Percentiles rank a stretch among this genome's conserved stretches.
Conservation (phyloP, 23 tunicate species). For the Halocynthia aurantium region DNA sequence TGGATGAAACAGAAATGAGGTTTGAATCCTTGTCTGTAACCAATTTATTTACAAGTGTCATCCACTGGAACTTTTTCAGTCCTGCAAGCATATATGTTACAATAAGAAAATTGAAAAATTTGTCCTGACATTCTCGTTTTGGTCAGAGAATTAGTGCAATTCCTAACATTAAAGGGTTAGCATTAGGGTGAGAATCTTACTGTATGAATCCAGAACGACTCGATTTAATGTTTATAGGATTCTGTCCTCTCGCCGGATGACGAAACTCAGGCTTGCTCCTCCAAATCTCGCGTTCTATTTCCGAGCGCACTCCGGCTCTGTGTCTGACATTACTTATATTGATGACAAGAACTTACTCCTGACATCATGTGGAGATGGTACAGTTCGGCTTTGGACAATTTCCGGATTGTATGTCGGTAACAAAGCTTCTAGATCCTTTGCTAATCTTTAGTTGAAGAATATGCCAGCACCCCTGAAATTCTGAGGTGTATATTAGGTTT, state of each 20-base stretch:
- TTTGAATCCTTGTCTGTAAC: not conserved
- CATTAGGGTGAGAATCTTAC: too few species aligned
- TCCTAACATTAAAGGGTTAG: too few species aligned
- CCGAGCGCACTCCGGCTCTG: conserved; percentile 66
- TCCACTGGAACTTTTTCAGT: too few species aligned
- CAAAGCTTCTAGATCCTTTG: not conserved
- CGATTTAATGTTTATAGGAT: not conserved
- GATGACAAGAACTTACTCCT: conserved; percentile 46
- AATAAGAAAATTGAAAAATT: too few species aligned
- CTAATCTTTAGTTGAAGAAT: not conserved
- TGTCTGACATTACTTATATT: conserved; percentile 53
- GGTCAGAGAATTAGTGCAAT: too few species aligned
- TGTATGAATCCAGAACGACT: too few species aligned
- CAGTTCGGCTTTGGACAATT: conserved; percentile 73
- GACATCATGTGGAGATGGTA: conserved; percentile 63
- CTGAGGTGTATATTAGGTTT: not conserved
- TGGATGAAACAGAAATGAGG: conserved; percentile 11
- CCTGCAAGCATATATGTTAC: too few species aligned
- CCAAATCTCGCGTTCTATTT: conserved; percentile 49
- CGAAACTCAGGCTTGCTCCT: conserved; percentile 45
- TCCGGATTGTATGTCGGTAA: conserved; percentile 62
- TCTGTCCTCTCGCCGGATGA: conserved; percentile 41
- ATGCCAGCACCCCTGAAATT: not conserved
- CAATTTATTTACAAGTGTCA: too few species aligned
- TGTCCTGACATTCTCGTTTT: too few species aligned